Conservation (phyloP, 2,113 vertebrate genomes). For the Hemiprocne comata region DNA sequence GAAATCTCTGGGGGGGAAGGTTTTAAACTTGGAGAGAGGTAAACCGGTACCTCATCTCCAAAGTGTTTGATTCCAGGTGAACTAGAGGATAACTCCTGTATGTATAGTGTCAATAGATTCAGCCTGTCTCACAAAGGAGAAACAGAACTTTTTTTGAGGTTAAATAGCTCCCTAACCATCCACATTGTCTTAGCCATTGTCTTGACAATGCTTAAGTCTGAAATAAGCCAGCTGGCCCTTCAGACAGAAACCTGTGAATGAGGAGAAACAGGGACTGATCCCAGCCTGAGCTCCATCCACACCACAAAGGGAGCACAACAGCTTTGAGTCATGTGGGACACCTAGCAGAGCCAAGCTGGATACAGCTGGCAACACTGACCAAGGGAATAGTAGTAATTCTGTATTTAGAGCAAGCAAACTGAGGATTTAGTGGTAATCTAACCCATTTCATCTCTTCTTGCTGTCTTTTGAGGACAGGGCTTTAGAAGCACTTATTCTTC, state of each 20-base stretch:
- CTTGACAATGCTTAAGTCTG: neutral
- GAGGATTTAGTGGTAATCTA: neutral
- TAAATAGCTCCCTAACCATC: neutral
- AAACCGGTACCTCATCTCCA: neutral
- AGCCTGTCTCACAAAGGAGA: neutral
- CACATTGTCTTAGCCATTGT: neutral
- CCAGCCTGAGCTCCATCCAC: neutral
- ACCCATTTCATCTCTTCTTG: neutral
- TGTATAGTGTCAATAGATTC: neutral
- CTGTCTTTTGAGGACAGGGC: neutral
- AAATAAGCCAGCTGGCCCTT: neutral
- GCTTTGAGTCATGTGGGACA: fast-evolving
- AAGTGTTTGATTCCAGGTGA: neutral
- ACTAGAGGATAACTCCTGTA: neutral
- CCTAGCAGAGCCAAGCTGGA: neutral
- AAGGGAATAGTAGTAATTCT: neutral
- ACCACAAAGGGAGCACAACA: neutral
- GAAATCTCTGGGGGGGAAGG: neutral
- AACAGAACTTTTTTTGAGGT: neutral
- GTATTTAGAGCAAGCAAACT: neutral
- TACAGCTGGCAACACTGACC: neutral
- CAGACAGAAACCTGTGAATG: neutral
- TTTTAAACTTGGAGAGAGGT: neutral
- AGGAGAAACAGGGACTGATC: neutral
- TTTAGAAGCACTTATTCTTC: neutral